Conservation (phyloP, 2,888 invertebrate genomes). For the Pristionchus maxplancki region DNA sequence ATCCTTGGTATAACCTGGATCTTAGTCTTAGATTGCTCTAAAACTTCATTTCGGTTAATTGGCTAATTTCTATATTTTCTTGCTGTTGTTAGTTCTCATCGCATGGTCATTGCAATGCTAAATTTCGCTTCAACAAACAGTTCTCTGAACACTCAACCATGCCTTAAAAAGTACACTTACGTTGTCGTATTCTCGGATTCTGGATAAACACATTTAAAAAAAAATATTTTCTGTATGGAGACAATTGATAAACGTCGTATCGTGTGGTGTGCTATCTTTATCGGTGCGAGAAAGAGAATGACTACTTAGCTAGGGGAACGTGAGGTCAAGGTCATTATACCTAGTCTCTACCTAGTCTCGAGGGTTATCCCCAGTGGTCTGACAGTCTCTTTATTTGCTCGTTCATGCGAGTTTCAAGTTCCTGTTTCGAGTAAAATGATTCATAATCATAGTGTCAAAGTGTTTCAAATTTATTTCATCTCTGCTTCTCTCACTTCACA, state of each 20-base stretch:
- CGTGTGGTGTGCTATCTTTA: conserved; percentile 28
- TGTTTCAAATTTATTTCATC: too few relatives aligned
- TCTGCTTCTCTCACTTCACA: background rate
- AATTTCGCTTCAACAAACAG: background rate
- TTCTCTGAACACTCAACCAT: background rate
- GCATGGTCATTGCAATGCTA: background rate
- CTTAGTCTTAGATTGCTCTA: background rate
- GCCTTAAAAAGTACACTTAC: conserved; percentile 2
- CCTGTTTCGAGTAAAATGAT: too few relatives aligned
- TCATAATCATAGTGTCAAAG: too few relatives aligned
- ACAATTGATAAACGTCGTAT: background rate
- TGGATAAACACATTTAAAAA: background rate
- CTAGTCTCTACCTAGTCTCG: conserved; percentile 6
- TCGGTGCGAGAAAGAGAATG: background rate
- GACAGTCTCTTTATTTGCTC: background rate
- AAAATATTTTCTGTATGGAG: background rate
- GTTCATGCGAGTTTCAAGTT: too few relatives aligned
- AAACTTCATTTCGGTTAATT: background rate
- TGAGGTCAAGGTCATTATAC: background rate
- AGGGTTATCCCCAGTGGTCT: background rate
- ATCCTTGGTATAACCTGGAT: background rate
- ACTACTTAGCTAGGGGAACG: background rate
- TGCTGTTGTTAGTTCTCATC: background rate
- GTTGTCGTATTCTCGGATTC: conserved; percentile 35
- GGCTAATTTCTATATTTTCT: background rate